These are phyloP conservation scores for Chionodraco myersi DNA, from an alignment of 2,113 vertebrate genomes.

Conservation along the genomic window DNA sequence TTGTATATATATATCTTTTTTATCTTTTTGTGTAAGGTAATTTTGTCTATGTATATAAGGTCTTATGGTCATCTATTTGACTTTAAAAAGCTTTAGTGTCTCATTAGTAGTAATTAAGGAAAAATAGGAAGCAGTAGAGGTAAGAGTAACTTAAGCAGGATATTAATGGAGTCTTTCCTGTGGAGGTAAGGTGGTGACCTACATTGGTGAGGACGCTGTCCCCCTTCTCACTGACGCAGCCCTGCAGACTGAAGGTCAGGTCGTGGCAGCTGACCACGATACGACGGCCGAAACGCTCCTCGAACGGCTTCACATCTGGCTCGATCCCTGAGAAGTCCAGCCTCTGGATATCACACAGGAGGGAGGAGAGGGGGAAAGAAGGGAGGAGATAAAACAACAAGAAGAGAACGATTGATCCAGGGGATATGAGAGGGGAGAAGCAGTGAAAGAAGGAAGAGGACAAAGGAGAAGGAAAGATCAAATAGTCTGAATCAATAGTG, in stretches of 20 bases:
- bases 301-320: conserved; percentile 94
- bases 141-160: not conserved
- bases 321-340: conserved; percentile 97
- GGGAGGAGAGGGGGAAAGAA: not conserved
- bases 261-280: conserved; percentile 93
- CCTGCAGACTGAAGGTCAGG: conserved; percentile 92
- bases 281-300: conserved; percentile 92
- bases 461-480: conserved; percentile 42
- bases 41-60: not conserved
- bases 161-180: not conserved
- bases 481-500: conserved; percentile 42
- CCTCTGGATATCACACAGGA: conserved; percentile 80
- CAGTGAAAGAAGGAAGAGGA: not conserved
- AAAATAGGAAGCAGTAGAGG: not conserved
- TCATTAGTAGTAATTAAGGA: no score
- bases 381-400: not conserved
- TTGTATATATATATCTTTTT: not conserved
- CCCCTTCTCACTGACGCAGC: conserved; percentile 87
- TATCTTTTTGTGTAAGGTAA: not conserved
- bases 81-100: not conserved
- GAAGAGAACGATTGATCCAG: not conserved
- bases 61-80: not conserved
- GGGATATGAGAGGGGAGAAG: not conserved
- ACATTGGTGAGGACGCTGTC: conserved; percentile 91
- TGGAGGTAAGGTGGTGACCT: conserved; percentile 43